Evolutionary conservation across 2,797 vertebrate species (phyloP).

Genomic region (Lophius americanus): DNA sequence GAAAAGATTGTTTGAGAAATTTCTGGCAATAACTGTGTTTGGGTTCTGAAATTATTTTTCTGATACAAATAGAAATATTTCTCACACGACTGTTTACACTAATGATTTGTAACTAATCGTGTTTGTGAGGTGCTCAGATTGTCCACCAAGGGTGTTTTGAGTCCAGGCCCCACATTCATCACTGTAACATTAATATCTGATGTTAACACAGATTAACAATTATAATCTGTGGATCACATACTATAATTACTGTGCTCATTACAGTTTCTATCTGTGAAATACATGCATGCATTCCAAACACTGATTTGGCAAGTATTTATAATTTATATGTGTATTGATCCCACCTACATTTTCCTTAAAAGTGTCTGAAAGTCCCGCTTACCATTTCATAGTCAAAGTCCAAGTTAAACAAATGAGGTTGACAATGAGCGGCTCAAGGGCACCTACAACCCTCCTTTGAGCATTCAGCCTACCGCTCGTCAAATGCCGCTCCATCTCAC

Average conservation of each 20-base stretch:
- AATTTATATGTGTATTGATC: slow-evolving; percentile 28
- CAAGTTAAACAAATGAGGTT: slow-evolving; percentile 42
- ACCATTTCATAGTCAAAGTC: slow-evolving; percentile 21
- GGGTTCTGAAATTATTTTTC: neutral
- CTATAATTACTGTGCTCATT: slow-evolving; percentile 29
- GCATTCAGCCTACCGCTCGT: slow-evolving; percentile 55
- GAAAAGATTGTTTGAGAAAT: slow-evolving; percentile 1
- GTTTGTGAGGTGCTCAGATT: slow-evolving; percentile 10
- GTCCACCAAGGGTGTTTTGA: slow-evolving; percentile 13
- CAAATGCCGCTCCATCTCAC: slow-evolving; percentile 56
- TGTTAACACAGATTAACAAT: no score
- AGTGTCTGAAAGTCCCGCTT: slow-evolving; percentile 15
- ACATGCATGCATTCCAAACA: slow-evolving; percentile 24
- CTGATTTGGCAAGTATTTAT: slow-evolving; percentile 15
- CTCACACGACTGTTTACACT: neutral
- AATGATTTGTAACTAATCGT: slow-evolving; percentile 12
- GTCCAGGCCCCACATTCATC: slow-evolving; percentile 30
- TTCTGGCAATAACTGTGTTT: neutral
- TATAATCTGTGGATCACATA: slow-evolving; percentile 20
- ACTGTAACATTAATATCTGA: slow-evolving; percentile 24
- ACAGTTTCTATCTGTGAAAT: slow-evolving; percentile 17
- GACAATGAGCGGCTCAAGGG: slow-evolving; percentile 50
- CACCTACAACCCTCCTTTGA: slow-evolving; percentile 28
- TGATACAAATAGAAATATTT: no score
- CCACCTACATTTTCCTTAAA: slow-evolving; percentile 36